Evolutionary conservation across 2,113 vertebrate species (phyloP), one percentile per base, ranked within the genome.

Genomic region (Lophius piscatorius): DNA sequence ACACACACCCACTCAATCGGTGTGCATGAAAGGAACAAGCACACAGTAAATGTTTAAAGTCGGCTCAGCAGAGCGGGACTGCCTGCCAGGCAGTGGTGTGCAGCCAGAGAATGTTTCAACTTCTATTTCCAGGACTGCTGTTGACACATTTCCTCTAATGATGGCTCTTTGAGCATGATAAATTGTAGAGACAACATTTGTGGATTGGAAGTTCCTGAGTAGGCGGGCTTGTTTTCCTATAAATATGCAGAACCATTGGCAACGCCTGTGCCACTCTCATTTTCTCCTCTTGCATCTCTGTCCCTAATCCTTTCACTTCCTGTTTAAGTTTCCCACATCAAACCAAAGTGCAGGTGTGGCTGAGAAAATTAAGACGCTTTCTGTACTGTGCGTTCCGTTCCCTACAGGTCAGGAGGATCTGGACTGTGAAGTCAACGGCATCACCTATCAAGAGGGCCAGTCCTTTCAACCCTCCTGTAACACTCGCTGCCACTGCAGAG

Each of bases 401-500:
- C 22, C 51, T 41, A 3, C 88, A 98, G 97, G 89, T 81, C 87
- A 85, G 49, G 88, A 92, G 0, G 91, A 94, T 2, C 84, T 93
- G 62, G 81, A 86, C 83, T 98, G 97, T 2, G 89, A 94, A 84
- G 65, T 94, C 67, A 92, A 95, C 0, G 95, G 96, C n/a, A 77
- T 87, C 2, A 41, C 82, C 16, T 98, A 95, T 76, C 80, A 60
- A 0, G 93, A 97, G 0, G 97, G 95, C 4, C 94, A 98, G 85
- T 86, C 90, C 16, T 98, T 98, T 70, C 94, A 95, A 89, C 95
- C 94, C 0, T 94, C 91, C 65, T 98, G 96, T 68, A 91, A 92
- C 56, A 35, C 89, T 0, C 91, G 78, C 57, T 98, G 97, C 74
- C 92, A 38, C 40, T 98, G 97, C 57, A 71, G 80, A 42, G 95